phyloP scores from a whole-genome alignment of 1,140 invertebrate genomes.

The Ceratina australensis region DNA sequence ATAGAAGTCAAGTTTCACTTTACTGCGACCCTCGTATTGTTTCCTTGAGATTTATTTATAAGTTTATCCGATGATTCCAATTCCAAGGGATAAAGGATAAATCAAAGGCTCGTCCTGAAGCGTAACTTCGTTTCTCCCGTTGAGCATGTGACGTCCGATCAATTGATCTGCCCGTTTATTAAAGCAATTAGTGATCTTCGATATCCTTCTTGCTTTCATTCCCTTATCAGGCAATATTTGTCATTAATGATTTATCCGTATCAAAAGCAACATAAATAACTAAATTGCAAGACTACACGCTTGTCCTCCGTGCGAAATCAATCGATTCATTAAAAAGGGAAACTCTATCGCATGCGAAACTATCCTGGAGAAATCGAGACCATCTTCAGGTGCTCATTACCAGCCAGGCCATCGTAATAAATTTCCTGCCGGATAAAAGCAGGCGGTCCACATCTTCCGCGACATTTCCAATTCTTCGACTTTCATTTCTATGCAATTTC shows the following conservation, averaged over 20 bases:
- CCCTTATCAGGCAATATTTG: too few species aligned
- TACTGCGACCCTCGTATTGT: too few species aligned
- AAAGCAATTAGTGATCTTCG: neutral
- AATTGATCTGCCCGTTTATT: conserved; percentile 1
- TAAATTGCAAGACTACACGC: neutral
- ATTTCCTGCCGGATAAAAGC: conserved; percentile 19
- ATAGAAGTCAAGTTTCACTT: neutral
- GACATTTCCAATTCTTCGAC: neutral
- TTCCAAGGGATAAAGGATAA: neutral
- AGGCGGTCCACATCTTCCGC: neutral
- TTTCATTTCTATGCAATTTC: conserved; percentile 31
- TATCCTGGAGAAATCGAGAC: neutral
- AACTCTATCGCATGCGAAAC: neutral
- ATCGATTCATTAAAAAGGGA: neutral
- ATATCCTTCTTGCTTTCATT: too few species aligned
- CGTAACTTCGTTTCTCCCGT: neutral
- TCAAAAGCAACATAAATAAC: neutral
- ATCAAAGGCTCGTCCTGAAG: neutral
- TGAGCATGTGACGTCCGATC: neutral
- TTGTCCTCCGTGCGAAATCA: neutral
- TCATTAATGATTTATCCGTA: too few species aligned
- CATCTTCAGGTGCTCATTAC: neutral
- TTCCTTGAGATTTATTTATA: neutral
- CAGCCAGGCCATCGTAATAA: conserved; percentile 6
- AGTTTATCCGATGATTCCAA: neutral